These are phyloP conservation scores for Acanthopagrus latus DNA, from an alignment of 2,797 vertebrate genomes.

Conservation along the genomic window DNA sequence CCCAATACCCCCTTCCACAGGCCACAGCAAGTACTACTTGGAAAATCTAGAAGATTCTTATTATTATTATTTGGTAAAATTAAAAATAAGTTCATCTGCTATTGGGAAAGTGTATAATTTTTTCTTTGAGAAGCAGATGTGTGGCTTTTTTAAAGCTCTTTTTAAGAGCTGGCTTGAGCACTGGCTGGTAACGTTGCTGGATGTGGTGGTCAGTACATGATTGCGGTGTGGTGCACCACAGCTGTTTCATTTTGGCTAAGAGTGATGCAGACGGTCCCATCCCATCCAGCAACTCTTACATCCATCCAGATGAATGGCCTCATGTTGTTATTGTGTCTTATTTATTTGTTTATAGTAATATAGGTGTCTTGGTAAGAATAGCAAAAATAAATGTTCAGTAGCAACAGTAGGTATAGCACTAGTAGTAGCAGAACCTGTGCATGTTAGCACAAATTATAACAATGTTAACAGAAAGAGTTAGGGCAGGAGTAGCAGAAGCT, in stretches of 20 bases:
- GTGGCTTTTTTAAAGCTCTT: constrained; percentile 6
- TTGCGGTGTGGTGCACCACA: constrained; percentile 44
- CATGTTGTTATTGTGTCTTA: constrained; percentile 24
- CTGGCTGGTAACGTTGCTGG: constrained; percentile 42
- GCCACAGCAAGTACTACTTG: too few species aligned
- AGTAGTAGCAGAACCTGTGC: not conserved
- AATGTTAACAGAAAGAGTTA: not conserved
- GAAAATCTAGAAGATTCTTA: constrained; percentile 17
- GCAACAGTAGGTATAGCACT: not conserved
- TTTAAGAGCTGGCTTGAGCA: constrained; percentile 51
- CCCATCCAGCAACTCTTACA: constrained; percentile 25
- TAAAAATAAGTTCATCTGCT: not conserved
- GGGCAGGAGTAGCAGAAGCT: not conserved
- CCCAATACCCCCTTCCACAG: too few species aligned
- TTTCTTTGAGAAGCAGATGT: constrained; percentile 43
- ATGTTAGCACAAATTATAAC: not conserved
- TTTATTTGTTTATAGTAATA: constrained; percentile 1
- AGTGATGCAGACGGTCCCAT: constrained; percentile 1
- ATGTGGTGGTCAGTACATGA: constrained; percentile 33
- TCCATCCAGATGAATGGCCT: constrained; percentile 43
- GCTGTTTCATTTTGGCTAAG: constrained; percentile 46
- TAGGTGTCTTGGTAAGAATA: not conserved
- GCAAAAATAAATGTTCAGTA: not conserved
- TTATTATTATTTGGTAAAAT: constrained; percentile 17
- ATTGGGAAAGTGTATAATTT: constrained; percentile 6